A percentile compares a stretch with the other conserved stretches of the same genome.
phyloP scores from a whole-genome alignment of 1,140 invertebrate species.

The Pinna nobilis region DNA sequence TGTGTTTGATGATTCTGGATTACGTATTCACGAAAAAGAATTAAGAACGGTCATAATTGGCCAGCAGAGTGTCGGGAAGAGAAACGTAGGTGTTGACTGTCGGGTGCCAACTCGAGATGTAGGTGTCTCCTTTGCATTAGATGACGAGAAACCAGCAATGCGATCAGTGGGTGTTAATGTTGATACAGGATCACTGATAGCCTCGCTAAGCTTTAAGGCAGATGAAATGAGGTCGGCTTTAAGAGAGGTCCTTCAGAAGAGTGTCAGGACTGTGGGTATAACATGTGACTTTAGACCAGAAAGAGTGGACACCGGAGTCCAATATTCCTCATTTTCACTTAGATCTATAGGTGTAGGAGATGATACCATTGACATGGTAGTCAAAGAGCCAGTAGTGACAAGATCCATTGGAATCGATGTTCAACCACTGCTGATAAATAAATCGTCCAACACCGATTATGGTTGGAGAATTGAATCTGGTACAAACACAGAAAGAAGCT shows the following conservation, averaged over 20 bases:
- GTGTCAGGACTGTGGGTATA: constrained; percentile 65
- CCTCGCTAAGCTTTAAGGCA: constrained; percentile 64
- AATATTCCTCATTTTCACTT: constrained; percentile 43
- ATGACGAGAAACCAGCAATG: constrained; percentile 66
- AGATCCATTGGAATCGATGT: constrained; percentile 62
- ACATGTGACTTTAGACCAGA: constrained; percentile 59
- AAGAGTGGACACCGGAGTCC: constrained; percentile 46
- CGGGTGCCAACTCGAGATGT: constrained; percentile 79
- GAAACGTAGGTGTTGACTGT: constrained; percentile 83
- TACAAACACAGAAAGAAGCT: constrained; percentile 63
- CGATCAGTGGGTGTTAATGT: constrained; percentile 69
- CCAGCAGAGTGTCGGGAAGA: constrained; percentile 56
- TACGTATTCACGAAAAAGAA: constrained; percentile 74
- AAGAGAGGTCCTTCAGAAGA: constrained; percentile 63
- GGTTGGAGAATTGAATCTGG: constrained; percentile 64
- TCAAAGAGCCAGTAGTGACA: constrained; percentile 51
- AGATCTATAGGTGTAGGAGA: constrained; percentile 62
- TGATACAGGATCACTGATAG: constrained; percentile 60
- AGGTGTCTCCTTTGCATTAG: constrained; percentile 66
- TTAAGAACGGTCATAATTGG: constrained; percentile 72
- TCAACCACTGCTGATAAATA: constrained; percentile 58
- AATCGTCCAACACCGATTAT: constrained; percentile 60
- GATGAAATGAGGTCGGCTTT: constrained; percentile 69
- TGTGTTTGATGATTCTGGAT: constrained; percentile 65
- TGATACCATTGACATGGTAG: constrained; percentile 66